Evolutionary conservation across 2,888 invertebrate species (phyloP).

Genomic region (Stictocephala bisonia): DNA sequence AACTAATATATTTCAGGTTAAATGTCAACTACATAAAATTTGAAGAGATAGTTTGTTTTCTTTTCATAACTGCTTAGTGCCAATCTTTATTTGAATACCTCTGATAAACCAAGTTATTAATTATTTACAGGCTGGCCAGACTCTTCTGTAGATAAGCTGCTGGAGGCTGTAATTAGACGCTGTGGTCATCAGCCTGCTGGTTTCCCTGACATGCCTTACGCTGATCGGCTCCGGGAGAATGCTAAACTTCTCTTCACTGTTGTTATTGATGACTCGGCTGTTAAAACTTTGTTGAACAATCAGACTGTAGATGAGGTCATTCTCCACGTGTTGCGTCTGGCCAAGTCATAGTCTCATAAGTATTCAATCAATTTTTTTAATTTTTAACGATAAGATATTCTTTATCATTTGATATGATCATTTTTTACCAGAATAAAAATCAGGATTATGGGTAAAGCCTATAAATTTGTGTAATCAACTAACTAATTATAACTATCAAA

Average conservation of each 20-base stretch:
- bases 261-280: constrained; percentile 84
- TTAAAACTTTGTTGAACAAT: constrained; percentile 82
- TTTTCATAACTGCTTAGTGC: too few species aligned
- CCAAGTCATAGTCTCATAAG: constrained; percentile 63
- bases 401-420: too few species aligned
- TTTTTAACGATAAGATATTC: too few species aligned
- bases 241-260: constrained; percentile 86
- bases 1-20: too few species aligned
- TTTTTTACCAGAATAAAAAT: too few species aligned
- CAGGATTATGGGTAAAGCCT: too few species aligned
- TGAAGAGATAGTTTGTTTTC: too few species aligned
- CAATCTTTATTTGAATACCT: too few species aligned
- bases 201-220: constrained; percentile 71
- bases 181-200: constrained; percentile 76
- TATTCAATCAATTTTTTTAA: background rate
- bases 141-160: constrained; percentile 62
- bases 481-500: too few species aligned
- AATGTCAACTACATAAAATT: too few species aligned
- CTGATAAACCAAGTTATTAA: too few species aligned
- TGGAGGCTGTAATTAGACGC: constrained; percentile 62
- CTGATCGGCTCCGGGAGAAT: constrained; percentile 81
- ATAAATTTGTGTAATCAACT: too few species aligned
- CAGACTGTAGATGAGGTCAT: constrained; percentile 91
- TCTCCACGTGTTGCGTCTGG: constrained; percentile 78
- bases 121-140: constrained; percentile 56